Evolutionary conservation across 2,888 invertebrate genomes (phyloP).

Genomic region (Arctia plantaginis): DNA sequence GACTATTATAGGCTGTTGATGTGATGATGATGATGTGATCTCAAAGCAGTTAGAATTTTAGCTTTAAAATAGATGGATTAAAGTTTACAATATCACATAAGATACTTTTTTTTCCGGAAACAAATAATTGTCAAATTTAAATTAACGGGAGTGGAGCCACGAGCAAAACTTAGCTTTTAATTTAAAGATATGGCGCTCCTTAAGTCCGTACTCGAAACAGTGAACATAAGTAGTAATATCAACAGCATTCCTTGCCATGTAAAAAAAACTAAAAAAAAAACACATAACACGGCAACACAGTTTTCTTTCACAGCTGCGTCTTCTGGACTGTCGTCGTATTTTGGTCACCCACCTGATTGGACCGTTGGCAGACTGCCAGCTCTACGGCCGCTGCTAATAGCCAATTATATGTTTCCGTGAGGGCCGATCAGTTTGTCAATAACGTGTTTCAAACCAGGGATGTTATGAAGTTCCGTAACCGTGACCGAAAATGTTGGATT

Average conservation of each 20-base stretch:
- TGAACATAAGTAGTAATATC: not conserved
- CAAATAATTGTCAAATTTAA: too few relatives aligned
- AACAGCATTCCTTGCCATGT: not conserved
- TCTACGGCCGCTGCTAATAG: constrained; percentile 56
- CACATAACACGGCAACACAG: constrained; percentile 11
- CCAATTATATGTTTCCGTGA: constrained; percentile 57
- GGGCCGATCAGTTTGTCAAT: constrained; percentile 42
- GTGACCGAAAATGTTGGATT: not conserved
- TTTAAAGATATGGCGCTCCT: not conserved
- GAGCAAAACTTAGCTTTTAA: too few relatives aligned
- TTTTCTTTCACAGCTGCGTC: constrained; percentile 16
- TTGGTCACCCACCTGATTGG: constrained; percentile 46
- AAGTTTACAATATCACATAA: too few relatives aligned
- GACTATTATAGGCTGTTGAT: too few relatives aligned
- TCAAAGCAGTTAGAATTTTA: too few relatives aligned
- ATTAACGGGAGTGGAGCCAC: too few relatives aligned
- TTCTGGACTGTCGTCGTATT: constrained; percentile 27
- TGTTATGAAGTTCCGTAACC: not conserved
- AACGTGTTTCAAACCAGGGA: constrained; percentile 29
- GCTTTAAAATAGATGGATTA: too few relatives aligned
- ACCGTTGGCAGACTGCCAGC: constrained; percentile 42
- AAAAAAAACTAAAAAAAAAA: not conserved
- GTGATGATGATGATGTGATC: too few relatives aligned
- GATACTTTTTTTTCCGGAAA: too few relatives aligned
- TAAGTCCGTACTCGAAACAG: not conserved